Base-by-base conservation (phyloP, 1,140 invertebrate species). In the Cataglyphis hispanica region DNA sequence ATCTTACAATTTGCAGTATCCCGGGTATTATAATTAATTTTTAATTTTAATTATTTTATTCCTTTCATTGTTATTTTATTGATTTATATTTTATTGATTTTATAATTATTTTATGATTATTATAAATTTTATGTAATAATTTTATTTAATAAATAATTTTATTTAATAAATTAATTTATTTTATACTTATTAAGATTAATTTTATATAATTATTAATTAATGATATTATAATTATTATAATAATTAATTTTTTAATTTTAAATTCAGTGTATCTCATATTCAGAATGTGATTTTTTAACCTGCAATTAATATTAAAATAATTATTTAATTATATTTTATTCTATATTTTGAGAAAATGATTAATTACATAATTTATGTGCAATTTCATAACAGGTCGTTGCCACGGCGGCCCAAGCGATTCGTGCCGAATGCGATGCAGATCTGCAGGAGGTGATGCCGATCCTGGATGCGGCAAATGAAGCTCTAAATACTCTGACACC, bases 361-460 rank as follows among this genome's bases (percentile, higher is more conserved):
- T 6, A 58, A 60, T 60, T 58, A 40, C 25, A 72, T 50, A 19
- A 72, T 34, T 37, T 53, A 19, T 1, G 16, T n/a, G 16, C 27
- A 2, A 40, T 66, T 50, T 11, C 6, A 19, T 19, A 3, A 10
- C 16, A 94, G 94, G 85, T 92, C 0, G 94, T 95, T 2, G 94
- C 94, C 5, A 91, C 86, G 0, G 91, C 91, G n/a, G 98, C 98
- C 0, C 97, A 97, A 93, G 98, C 96, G 6, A 99, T 99, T 72
- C 99, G 99, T 94, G 96, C 98, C 83, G 99, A 99, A 93, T 99
- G 99, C 94, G 98, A 99, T 93, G 97, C 97, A 58, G 97, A 99
- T 93, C 95, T 99, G 90, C 98, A 98, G 19, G 98, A 99, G 93
- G 99, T 98, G 0, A 97, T 99, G 95, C 99, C 99, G 0, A 98